Conservation (phyloP, 2,888 invertebrate species). For the Chalcosyrphus nemorum region DNA sequence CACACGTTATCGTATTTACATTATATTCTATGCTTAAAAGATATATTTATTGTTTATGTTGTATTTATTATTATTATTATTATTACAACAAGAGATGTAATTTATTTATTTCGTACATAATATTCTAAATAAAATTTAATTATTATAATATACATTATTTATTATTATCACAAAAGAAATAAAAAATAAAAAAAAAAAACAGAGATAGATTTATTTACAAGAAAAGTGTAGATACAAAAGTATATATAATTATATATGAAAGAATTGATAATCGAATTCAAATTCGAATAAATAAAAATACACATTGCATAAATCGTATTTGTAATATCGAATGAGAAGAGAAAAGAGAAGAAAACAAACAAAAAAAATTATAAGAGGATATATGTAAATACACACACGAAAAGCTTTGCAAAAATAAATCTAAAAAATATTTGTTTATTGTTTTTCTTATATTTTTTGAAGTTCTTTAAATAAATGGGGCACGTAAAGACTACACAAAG, state of each 20-base stretch:
- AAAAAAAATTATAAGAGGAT: constrained; percentile 29
- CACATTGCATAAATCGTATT: constrained; percentile 69
- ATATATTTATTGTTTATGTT: constrained; percentile 70
- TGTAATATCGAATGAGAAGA: constrained; percentile 57
- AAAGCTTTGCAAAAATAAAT: constrained; percentile 73
- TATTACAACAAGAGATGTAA: constrained; percentile 16
- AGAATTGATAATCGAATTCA: constrained; percentile 49
- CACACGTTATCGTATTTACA: constrained; percentile 66
- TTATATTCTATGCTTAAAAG: constrained; percentile 66
- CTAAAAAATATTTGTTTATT: constrained; percentile 7
- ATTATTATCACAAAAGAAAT: constrained; percentile 47
- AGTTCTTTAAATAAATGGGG: no score
- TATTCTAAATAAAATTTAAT: constrained; percentile 65
- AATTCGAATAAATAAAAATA: constrained; percentile 63
- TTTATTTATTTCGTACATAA: constrained; percentile 61
- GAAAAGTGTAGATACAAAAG: constrained; percentile 28
- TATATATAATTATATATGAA: constrained; percentile 34
- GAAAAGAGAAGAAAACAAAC: no score
- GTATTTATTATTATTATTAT: constrained; percentile 58
- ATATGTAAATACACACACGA: constrained; percentile 72
- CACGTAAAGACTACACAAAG: no score
- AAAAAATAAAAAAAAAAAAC: constrained; percentile 18
- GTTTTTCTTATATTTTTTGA: not conserved
- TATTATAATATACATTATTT: constrained; percentile 67
- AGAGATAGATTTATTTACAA: constrained; percentile 67